Conservation (phyloP, 2,797 vertebrate genomes). For the Alcedo atthis region DNA sequence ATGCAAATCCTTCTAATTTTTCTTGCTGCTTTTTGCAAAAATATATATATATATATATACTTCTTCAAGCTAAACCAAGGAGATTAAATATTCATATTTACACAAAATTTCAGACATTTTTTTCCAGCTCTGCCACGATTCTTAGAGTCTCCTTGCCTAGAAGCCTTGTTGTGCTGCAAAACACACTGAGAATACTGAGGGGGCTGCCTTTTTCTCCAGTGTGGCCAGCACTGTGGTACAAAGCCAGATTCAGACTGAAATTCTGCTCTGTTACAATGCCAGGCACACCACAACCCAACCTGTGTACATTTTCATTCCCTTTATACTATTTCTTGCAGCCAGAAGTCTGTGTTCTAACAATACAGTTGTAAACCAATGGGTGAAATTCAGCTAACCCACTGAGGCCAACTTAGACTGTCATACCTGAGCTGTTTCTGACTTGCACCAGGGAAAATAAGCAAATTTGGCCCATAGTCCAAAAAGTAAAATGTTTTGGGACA, state of each 20-base stretch:
- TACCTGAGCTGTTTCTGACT: neutral
- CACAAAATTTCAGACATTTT: neutral
- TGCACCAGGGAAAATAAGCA: neutral
- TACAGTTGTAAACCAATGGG: neutral
- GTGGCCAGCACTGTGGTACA: neutral
- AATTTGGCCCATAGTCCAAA: neutral
- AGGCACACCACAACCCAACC: neutral
- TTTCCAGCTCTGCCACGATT: neutral
- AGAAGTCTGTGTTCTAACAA: neutral
- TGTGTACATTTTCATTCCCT: neutral
- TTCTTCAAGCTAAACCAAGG: neutral
- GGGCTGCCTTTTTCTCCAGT: neutral
- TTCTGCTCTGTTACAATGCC: neutral
- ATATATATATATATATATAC: no score
- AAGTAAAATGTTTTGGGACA: neutral
- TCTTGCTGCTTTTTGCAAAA: neutral
- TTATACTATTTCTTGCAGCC: neutral
- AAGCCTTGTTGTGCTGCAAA: neutral
- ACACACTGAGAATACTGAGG: neutral
- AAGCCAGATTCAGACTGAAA: neutral
- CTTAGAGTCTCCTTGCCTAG: neutral
- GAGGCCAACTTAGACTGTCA: neutral
- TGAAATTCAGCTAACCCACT: neutral
- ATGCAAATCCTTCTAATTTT: neutral
- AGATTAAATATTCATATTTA: neutral